A percentile compares a stretch with the other conserved stretches of the same genome.
Conservation (phyloP, 2,888 invertebrate species). For the Tortricodes alternella region DNA sequence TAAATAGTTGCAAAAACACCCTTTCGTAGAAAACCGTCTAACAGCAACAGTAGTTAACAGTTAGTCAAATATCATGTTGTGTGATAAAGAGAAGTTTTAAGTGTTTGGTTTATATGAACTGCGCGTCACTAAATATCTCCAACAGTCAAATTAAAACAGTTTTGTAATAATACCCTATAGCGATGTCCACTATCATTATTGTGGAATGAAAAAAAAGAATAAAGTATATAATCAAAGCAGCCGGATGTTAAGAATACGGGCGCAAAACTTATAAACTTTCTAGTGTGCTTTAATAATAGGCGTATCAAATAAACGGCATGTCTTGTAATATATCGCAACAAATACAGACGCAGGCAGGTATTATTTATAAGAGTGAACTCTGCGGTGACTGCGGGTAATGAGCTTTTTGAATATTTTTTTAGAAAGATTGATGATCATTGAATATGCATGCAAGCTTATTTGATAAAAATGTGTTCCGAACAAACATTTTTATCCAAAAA, state of each 20-base stretch:
- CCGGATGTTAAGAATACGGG: slow-evolving; percentile 36
- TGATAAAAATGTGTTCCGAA: too few species aligned
- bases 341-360: slow-evolving; percentile 13
- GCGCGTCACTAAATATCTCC: background rate
- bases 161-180: slow-evolving; percentile 5
- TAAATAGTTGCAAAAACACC: too few species aligned
- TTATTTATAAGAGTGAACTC: slow-evolving; percentile 1
- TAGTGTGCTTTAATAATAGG: slow-evolving; percentile 24
- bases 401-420: background rate
- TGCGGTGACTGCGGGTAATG: background rate
- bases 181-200: slow-evolving; percentile 18
- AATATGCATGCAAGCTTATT: too few species aligned
- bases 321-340: slow-evolving; percentile 11
- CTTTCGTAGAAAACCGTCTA: too few species aligned
- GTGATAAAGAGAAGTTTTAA: too few species aligned
- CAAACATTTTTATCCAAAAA: too few species aligned
- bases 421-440: too few species aligned
- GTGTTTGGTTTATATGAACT: too few species aligned
- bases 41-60: too few species aligned
- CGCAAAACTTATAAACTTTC: slow-evolving; percentile 35
- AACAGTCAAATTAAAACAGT: slow-evolving; percentile 10
- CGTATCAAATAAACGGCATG: slow-evolving; percentile 23
- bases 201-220: slow-evolving; percentile 19
- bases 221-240: slow-evolving; percentile 31
- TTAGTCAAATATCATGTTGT: too few species aligned